Percentiles rank a stretch among this genome's conserved stretches.
phyloP scores from a whole-genome alignment of 1,140 invertebrate genomes.

The Lucilia sericata region DNA sequence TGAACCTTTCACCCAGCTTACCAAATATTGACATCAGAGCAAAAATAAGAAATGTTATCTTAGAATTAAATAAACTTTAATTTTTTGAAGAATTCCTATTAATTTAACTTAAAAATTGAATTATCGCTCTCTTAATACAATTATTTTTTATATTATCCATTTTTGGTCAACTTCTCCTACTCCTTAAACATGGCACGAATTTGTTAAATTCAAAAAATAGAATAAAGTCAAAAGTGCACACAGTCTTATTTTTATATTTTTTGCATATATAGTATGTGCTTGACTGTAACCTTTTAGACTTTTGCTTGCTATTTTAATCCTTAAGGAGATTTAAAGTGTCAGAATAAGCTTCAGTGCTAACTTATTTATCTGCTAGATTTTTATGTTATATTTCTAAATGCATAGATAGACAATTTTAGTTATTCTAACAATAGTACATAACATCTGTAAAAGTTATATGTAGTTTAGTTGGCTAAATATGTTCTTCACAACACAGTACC shows the following conservation, averaged over 20 bases:
- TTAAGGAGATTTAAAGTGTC: constrained; percentile 38
- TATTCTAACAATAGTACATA: background rate
- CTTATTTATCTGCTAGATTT: constrained; percentile 21
- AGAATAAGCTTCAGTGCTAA: constrained; percentile 33
- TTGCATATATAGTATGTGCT: background rate
- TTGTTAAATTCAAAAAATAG: background rate
- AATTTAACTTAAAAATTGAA: no score
- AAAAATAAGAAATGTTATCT: no score
- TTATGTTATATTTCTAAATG: background rate
- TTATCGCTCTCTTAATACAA: no score
- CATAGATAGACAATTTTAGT: background rate
- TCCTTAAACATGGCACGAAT: no score
- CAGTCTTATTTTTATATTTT: background rate
- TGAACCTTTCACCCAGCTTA: no score
- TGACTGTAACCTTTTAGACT: constrained; percentile 30
- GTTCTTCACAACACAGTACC: background rate
- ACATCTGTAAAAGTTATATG: background rate
- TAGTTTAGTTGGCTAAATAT: background rate
- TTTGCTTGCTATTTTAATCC: constrained; percentile 33
- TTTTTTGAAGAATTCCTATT: no score
- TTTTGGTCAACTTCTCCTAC: no score
- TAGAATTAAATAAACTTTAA: no score
- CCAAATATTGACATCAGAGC: no score
- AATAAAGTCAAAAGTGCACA: constrained; percentile 25
- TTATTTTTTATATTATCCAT: no score